Conservation (phyloP, 2,888 invertebrate genomes). For the Platycheirus albimanus region DNA sequence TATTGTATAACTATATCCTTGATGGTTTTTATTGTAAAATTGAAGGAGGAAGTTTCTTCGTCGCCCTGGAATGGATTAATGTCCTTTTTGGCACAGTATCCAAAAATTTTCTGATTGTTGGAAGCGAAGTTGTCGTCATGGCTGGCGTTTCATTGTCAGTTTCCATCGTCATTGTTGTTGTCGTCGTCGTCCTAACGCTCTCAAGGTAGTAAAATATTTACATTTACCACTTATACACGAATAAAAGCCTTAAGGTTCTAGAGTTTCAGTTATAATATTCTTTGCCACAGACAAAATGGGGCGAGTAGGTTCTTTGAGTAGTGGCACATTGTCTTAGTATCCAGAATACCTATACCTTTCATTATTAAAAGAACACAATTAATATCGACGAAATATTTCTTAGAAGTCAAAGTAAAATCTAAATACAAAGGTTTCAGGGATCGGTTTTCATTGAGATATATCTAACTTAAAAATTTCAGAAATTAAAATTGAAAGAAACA, state of each 20-base stretch:
- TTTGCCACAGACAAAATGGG: background rate
- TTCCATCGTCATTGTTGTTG: background rate
- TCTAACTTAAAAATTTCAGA: too few species aligned
- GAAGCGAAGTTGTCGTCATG: background rate
- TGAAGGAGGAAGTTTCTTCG: conserved; percentile 2
- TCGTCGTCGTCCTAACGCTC: conserved; percentile 20
- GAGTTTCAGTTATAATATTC: conserved; percentile 13
- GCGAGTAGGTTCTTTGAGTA: background rate
- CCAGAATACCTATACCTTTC: background rate
- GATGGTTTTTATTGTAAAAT: conserved; percentile 2
- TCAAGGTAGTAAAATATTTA: conserved; percentile 24
- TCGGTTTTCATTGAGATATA: too few species aligned
- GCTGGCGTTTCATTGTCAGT: background rate
- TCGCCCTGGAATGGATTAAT: conserved; percentile 33
- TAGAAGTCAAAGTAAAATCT: too few species aligned
- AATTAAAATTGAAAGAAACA: too few species aligned
- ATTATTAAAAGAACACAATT: too few species aligned
- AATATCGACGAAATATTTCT: too few species aligned
- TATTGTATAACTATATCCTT: conserved; percentile 7
- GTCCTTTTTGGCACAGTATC: conserved; percentile 53
- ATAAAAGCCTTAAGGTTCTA: background rate
- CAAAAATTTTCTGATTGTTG: conserved; percentile 16
- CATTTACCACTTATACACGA: conserved; percentile 9
- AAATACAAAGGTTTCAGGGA: too few species aligned
- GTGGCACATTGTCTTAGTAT: background rate